Evolutionary conservation across 2,113 vertebrate species (phyloP).

Genomic region (Deroptyus accipitrinus): DNA sequence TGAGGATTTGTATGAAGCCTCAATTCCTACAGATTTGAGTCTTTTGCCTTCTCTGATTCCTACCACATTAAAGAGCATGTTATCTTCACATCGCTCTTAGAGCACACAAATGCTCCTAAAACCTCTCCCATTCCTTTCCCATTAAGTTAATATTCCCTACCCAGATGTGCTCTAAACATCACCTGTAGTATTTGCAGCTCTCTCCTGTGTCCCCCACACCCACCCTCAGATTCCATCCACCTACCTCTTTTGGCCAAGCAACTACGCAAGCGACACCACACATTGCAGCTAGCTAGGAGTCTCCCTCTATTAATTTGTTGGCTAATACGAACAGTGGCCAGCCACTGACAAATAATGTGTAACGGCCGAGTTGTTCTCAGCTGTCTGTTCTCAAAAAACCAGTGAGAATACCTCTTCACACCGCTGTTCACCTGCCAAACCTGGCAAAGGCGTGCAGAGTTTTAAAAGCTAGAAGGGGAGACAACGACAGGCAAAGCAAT

Average conservation of each 20-base stretch:
- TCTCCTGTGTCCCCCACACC: accelerated
- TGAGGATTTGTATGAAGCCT: constrained; percentile 54
- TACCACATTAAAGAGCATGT: not conserved
- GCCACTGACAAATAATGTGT: constrained; percentile 35
- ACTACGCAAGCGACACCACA: not conserved
- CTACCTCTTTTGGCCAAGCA: constrained; percentile 5
- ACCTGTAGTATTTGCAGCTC: not conserved
- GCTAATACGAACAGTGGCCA: constrained; percentile 51
- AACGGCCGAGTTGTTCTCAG: constrained; percentile 36
- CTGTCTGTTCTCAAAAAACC: constrained; percentile 4
- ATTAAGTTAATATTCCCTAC: not conserved
- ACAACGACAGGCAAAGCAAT: constrained; percentile 16
- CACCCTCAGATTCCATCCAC: not conserved
- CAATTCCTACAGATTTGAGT: not conserved
- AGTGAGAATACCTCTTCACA: not conserved
- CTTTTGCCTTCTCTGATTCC: not conserved
- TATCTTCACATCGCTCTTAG: not conserved
- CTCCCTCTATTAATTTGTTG: not conserved
- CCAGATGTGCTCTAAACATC: not conserved
- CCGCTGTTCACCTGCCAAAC: not conserved
- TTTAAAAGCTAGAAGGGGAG: constrained; percentile 1
- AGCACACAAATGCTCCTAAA: not conserved
- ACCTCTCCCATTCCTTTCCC: not conserved
- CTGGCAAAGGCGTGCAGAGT: not conserved
- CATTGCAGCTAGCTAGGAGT: not conserved